A percentile compares a stretch with the other conserved stretches of the same genome.
Conservation (phyloP, 2,888 invertebrate genomes). For the Cecidostiba fungosa region DNA sequence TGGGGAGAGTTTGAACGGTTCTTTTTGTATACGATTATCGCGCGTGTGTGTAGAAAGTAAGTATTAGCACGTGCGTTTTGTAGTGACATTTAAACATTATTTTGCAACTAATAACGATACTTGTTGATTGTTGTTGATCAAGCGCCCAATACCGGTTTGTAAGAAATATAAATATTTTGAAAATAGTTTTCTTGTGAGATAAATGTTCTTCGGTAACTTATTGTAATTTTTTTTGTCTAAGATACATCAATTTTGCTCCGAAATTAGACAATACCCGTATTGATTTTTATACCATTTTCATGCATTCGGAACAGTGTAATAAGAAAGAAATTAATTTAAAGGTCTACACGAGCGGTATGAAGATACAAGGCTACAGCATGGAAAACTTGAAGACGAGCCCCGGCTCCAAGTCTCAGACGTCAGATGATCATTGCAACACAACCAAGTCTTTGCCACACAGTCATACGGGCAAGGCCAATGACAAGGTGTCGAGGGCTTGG, state of each 20-base stretch:
- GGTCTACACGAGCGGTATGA: constrained; percentile 60
- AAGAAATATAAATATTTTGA: neutral
- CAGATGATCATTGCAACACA: constrained; percentile 51
- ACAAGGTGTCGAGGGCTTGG: constrained; percentile 80
- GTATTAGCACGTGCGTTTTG: constrained; percentile 30
- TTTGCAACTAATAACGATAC: neutral
- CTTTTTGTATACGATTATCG: constrained; percentile 13
- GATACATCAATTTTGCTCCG: neutral
- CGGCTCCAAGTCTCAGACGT: constrained; percentile 49
- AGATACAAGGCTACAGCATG: constrained; percentile 72
- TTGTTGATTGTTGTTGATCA: too few relatives aligned
- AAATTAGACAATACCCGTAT: neutral
- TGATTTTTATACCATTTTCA: neutral
- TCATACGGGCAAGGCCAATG: constrained; percentile 70
- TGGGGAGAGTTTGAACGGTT: constrained; percentile 29
- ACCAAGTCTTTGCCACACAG: constrained; percentile 78
- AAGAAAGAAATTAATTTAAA: constrained; percentile 23
- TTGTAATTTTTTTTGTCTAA: neutral
- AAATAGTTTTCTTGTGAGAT: neutral
- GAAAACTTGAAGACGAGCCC: constrained; percentile 73
- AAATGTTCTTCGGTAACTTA: neutral
- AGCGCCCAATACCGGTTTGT: neutral
- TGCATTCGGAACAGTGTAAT: neutral
- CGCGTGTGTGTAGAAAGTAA: neutral
- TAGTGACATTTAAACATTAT: neutral